Evolutionary conservation across 2,113 vertebrate species (phyloP).

Genomic region (Bufo bufo): DNA sequence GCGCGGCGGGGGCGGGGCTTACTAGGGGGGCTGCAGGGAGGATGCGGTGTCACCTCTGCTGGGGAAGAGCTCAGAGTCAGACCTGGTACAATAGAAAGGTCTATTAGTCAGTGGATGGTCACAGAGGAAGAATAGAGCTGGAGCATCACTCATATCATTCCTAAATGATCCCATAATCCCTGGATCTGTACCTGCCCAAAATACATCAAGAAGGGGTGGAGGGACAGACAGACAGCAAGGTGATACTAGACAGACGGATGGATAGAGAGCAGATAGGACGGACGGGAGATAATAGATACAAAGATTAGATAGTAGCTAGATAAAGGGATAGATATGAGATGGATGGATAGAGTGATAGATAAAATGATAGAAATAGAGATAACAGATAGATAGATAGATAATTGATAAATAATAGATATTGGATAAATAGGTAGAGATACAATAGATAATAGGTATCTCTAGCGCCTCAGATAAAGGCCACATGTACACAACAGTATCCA

Average conservation of each 20-base stretch:
- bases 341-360: not conserved
- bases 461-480: too few relatives aligned
- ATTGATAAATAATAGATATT: too few relatives aligned
- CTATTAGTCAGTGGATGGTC: not conserved
- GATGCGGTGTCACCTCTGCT: not conserved
- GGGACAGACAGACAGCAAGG: not conserved
- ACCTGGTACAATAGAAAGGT: not conserved
- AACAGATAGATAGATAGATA: not conserved
- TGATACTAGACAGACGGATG: not conserved
- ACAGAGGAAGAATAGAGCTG: not conserved
- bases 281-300: not conserved
- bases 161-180: not conserved
- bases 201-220: not conserved
- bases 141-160: not conserved
- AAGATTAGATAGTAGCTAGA: not conserved
- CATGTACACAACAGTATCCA: too few relatives aligned
- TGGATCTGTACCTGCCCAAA: not conserved
- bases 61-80: too few relatives aligned
- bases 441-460: too few relatives aligned
- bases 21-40: not conserved
- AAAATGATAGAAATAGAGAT: not conserved
- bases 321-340: not conserved
- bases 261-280: not conserved
- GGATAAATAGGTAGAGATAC: too few relatives aligned
- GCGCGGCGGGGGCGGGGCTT: not conserved